Percentiles rank a stretch among this genome's conserved stretches.
Evolutionary conservation across 2,797 vertebrate species (phyloP).

Genomic region (Enoplosus armatus): DNA sequence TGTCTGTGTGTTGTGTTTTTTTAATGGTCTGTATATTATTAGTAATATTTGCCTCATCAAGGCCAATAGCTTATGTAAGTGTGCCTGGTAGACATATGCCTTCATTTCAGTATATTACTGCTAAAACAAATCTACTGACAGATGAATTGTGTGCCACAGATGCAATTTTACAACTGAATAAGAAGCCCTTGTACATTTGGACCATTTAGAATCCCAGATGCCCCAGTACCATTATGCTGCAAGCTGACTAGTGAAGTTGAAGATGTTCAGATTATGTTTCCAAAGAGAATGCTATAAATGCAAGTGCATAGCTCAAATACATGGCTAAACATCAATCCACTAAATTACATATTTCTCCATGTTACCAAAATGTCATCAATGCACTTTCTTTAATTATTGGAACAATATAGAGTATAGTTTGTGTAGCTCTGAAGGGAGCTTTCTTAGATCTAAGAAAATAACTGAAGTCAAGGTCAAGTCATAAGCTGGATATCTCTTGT

Average conservation of each 20-base stretch:
- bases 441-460: neutral
- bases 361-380: neutral
- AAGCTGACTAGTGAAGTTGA: neutral
- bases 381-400: neutral
- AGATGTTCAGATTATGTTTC: neutral
- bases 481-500: too few relatives aligned
- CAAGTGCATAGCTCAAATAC: neutral
- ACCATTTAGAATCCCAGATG: neutral
- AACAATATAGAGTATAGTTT: neutral
- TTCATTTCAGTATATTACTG: neutral
- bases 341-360: neutral
- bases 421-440: neutral
- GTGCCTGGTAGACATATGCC: neutral
- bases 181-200: neutral
- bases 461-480: neutral
- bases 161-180: neutral
- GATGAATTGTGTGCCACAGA: neutral
- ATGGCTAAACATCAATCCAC: neutral
- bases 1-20: constrained; percentile 8
- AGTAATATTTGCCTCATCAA: constrained; percentile 1
- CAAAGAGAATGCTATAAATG: neutral
- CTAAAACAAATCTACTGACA: neutral
- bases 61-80: constrained; percentile 1
- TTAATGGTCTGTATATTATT: neutral
- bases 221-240: neutral